phyloP scores from a whole-genome alignment of 2,797 vertebrate genomes.

The Mionectes olivaceus region DNA sequence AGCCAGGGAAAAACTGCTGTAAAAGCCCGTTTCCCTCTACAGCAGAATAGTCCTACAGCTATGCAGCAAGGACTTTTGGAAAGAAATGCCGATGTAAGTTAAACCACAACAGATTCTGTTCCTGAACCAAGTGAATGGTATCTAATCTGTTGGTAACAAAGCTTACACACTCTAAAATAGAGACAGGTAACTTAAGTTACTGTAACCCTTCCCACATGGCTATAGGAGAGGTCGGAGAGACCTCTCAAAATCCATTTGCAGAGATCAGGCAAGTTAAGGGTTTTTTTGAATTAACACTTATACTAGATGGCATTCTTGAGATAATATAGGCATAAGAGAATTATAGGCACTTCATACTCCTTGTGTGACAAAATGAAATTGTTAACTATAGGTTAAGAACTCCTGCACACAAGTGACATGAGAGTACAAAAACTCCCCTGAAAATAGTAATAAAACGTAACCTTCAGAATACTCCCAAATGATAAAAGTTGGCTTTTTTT shows the following conservation, averaged over 20 bases:
- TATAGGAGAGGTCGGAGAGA: neutral
- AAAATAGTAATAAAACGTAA: neutral
- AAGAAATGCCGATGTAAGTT: neutral
- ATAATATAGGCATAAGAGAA: neutral
- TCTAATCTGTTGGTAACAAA: neutral
- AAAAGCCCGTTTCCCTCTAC: neutral
- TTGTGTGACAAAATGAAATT: neutral
- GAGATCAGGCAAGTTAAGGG: neutral
- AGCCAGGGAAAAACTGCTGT: neutral
- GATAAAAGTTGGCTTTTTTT: neutral
- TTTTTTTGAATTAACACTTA: neutral
- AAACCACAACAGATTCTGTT: neutral
- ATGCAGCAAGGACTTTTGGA: accelerated
- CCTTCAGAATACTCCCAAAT: neutral
- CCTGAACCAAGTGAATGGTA: neutral
- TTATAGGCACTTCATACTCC: neutral
- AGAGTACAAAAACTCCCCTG: neutral
- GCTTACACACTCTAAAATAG: neutral
- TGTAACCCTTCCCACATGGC: neutral
- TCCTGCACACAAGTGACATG: neutral
- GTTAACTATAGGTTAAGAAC: neutral
- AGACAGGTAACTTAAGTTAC: neutral
- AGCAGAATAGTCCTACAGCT: neutral
- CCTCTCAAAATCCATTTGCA: neutral
- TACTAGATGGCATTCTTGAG: neutral